phyloP scores from a whole-genome alignment of 2,888 invertebrate genomes.

The Boloria selene region DNA sequence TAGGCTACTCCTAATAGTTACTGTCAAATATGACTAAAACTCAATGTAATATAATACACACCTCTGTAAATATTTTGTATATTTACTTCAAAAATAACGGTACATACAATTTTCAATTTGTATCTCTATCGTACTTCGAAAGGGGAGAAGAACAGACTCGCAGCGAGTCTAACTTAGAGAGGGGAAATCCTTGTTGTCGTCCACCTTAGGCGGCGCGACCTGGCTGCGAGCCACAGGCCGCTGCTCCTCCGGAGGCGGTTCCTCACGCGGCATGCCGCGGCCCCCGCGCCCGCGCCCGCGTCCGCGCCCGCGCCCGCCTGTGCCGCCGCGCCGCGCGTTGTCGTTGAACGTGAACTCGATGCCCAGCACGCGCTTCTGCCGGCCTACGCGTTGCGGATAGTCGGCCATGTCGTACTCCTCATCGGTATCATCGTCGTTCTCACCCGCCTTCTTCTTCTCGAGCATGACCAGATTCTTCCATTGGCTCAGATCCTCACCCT shows the following conservation, averaged over 20 bases:
- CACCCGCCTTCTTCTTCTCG: constrained; percentile 88
- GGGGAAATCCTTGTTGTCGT: constrained; percentile 97
- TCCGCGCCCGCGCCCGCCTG: constrained; percentile 85
- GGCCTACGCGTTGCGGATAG: constrained; percentile 92
- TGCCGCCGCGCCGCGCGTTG: constrained; percentile 87
- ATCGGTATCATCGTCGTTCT: constrained; percentile 85
- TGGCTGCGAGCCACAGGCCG: constrained; percentile 60
- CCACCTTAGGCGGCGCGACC: constrained; percentile 90
- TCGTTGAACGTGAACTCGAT: constrained; percentile 95
- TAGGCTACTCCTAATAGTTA: constrained; percentile 50
- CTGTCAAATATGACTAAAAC: constrained; percentile 54
- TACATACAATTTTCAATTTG: constrained; percentile 81
- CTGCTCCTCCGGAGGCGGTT: constrained; percentile 63
- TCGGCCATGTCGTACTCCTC: constrained; percentile 89
- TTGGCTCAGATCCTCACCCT: constrained; percentile 94
- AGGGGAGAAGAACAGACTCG: constrained; percentile 73
- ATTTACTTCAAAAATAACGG: constrained; percentile 83
- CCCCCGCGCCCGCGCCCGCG: constrained; percentile 80
- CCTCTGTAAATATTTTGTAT: constrained; percentile 81
- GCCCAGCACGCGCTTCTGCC: constrained; percentile 92
- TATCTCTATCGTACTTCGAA: constrained; percentile 76
- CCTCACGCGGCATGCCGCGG: constrained; percentile 60
- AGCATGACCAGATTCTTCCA: constrained; percentile 96
- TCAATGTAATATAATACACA: constrained; percentile 78
- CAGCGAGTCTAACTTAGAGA: constrained; percentile 88